Evolutionary conservation across 2,888 invertebrate species (phyloP).

Genomic region (Hydrotaea diabolus): DNA sequence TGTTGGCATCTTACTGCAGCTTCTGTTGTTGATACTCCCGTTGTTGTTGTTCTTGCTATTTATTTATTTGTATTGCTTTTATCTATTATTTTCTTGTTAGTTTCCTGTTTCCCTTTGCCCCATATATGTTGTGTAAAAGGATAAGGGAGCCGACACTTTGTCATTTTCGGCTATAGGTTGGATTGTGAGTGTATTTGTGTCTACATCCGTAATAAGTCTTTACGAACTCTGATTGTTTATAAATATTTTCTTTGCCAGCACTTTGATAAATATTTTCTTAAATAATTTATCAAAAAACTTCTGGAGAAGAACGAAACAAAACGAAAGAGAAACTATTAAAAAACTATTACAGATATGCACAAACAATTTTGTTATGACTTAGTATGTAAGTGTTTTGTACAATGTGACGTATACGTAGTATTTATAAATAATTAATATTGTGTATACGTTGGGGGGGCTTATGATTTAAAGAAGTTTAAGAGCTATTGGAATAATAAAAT

Average conservation of each 20-base stretch:
- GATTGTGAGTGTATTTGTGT: neutral
- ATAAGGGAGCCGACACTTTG: too few relatives aligned
- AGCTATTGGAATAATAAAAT: too few relatives aligned
- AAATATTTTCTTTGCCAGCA: neutral
- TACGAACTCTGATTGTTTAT: neutral
- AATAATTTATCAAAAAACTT: neutral
- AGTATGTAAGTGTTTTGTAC: neutral
- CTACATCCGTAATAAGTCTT: neutral
- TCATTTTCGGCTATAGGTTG: neutral
- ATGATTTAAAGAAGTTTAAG: too few relatives aligned
- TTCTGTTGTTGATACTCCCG: too few relatives aligned
- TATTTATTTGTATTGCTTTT: neutral
- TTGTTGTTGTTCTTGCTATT: neutral
- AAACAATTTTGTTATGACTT: neutral
- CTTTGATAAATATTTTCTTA: neutral
- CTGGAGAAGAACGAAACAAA: neutral
- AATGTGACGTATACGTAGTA: neutral
- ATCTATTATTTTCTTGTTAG: slow-evolving; percentile 47
- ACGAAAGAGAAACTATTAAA: slow-evolving; percentile 2
- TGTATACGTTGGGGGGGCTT: neutral
- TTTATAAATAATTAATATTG: neutral
- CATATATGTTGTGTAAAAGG: neutral
- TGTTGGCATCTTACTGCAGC: slow-evolving; percentile 3
- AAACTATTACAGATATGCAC: neutral
- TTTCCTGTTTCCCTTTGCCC: slow-evolving; percentile 1